These are phyloP conservation scores for Epizoanthus ramosus DNA, from an alignment of 92 coral and sea anemone species.

Conservation along the genomic window DNA sequence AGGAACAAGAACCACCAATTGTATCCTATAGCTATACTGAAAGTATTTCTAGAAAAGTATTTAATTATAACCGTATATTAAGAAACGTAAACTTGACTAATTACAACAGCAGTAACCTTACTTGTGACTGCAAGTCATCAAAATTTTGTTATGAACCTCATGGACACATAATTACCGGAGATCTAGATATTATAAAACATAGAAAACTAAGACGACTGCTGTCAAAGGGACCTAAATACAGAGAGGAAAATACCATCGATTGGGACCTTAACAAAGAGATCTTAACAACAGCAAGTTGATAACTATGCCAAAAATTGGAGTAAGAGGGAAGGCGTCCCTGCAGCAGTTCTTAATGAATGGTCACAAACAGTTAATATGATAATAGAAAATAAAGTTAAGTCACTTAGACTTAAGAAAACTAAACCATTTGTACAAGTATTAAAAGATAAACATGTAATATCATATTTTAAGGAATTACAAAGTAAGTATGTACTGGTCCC, in stretches of 20 bases:
- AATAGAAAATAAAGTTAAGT: neutral
- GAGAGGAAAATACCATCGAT: too few species aligned
- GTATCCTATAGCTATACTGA: constrained; percentile 17
- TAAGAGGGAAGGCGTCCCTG: constrained; percentile 21
- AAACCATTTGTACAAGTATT: constrained; percentile 16
- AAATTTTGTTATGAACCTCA: too few species aligned
- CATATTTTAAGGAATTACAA: constrained; percentile 34
- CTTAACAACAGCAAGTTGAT: constrained; percentile 8
- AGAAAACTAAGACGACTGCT: too few species aligned
- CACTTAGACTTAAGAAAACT: neutral
- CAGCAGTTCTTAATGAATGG: neutral
- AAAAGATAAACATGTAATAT: constrained; percentile 25
- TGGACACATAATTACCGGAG: too few species aligned
- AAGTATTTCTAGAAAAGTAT: constrained; percentile 26
- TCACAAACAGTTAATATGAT: neutral
- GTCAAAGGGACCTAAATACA: too few species aligned
- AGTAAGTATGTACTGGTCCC: constrained; percentile 44
- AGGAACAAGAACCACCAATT: constrained; percentile 26
- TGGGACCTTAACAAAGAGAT: neutral
- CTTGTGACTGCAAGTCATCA: too few species aligned
- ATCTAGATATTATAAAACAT: too few species aligned
- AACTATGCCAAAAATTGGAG: constrained; percentile 18
- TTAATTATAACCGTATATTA: constrained; percentile 18
- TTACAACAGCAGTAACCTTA: too few species aligned
- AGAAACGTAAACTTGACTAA: too few species aligned